Evolutionary conservation across 2,888 invertebrate genomes (phyloP).

Genomic region (Catotricha subobsoleta): DNA sequence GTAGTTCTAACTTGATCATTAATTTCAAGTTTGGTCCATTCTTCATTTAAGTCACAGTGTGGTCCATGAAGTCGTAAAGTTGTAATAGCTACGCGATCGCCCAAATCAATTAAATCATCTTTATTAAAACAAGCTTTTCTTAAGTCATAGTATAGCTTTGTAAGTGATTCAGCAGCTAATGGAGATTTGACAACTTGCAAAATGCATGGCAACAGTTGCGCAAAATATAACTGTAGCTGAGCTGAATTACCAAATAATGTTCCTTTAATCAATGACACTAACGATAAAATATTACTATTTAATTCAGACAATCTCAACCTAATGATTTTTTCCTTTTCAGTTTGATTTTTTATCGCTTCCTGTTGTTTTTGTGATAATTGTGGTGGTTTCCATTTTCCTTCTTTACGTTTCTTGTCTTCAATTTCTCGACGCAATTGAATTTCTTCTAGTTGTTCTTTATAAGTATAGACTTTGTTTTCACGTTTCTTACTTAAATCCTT

Average conservation of each 20-base stretch:
- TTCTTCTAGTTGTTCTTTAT: slow-evolving; percentile 92
- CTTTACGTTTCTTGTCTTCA: slow-evolving; percentile 67
- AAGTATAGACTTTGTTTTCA: slow-evolving; percentile 92
- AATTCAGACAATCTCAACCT: slow-evolving; percentile 47
- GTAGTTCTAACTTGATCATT: slow-evolving; percentile 43
- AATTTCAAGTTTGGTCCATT: slow-evolving; percentile 58
- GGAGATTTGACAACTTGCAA: slow-evolving; percentile 47
- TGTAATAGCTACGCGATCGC: slow-evolving; percentile 45
- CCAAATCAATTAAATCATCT: slow-evolving; percentile 26
- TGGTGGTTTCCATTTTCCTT: slow-evolving; percentile 58
- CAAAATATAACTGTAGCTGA: slow-evolving; percentile 22
- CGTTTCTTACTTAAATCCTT: slow-evolving; percentile 51
- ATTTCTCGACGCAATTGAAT: slow-evolving; percentile 79
- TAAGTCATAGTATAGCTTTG: slow-evolving; percentile 41
- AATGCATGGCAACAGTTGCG: slow-evolving; percentile 20
- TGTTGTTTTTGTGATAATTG: slow-evolving; percentile 75
- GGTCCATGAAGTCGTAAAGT: slow-evolving; percentile 61
- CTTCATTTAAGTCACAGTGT: slow-evolving; percentile 55
- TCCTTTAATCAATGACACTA: slow-evolving; percentile 24
- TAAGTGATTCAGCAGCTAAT: slow-evolving; percentile 51
- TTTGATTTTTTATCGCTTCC: slow-evolving; percentile 72
- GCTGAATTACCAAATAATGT: slow-evolving; percentile 22
- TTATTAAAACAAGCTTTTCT: slow-evolving; percentile 36
- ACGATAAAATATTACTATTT: slow-evolving; percentile 21
- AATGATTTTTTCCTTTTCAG: slow-evolving; percentile 66